Evolutionary conservation across 2,113 vertebrate genomes (phyloP).

Genomic region (Pavo muticus): DNA sequence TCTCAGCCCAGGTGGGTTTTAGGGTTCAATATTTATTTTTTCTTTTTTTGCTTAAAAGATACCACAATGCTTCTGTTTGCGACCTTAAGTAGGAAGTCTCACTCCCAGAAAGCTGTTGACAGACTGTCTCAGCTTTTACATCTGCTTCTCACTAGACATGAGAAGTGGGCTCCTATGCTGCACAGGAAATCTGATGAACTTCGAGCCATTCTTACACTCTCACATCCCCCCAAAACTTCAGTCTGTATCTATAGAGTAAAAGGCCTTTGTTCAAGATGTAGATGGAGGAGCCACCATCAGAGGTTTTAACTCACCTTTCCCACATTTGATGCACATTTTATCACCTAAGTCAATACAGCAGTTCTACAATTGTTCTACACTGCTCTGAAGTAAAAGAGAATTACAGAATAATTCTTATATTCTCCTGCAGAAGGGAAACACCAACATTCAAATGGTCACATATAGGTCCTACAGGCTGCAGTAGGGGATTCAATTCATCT

Average conservation of each 20-base stretch:
- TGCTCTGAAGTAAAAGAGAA: not conserved
- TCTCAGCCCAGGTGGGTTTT: not conserved
- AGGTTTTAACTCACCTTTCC: not conserved
- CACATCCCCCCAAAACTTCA: conserved; percentile 30
- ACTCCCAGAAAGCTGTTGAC: not conserved
- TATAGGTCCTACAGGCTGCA: not conserved
- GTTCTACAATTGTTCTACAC: not conserved
- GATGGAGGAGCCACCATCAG: conserved; percentile 9
- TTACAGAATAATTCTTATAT: not conserved
- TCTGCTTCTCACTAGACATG: not conserved
- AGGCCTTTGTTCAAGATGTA: not conserved
- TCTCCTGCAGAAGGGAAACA: conserved; percentile 10
- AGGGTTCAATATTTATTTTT: not conserved
- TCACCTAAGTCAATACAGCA: not conserved
- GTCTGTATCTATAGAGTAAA: not conserved
- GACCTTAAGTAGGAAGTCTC: not conserved
- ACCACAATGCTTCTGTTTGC: not conserved
- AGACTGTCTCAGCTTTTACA: not conserved
- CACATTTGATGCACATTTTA: not conserved
- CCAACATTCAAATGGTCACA: not conserved
- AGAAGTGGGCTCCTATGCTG: conserved; percentile 16
- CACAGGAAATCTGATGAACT: conserved; percentile 39
- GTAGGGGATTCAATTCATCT: not conserved
- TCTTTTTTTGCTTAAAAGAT: not conserved
- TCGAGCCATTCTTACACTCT: conserved; percentile 19